Evolutionary conservation across 2,888 invertebrate genomes (phyloP).

Genomic region (Sipha maydis): DNA sequence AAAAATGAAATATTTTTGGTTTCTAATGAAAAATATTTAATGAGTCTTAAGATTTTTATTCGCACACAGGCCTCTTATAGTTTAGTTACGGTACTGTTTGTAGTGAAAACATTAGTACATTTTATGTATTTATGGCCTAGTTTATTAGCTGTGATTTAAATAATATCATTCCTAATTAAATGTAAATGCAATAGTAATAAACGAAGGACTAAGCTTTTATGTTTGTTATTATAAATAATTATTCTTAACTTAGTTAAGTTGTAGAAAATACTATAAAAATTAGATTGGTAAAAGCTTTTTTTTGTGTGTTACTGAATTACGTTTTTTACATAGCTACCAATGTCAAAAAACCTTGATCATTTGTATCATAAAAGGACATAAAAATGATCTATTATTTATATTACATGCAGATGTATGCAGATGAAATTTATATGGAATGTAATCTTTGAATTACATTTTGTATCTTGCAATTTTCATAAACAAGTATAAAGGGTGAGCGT

Average conservation of each 20-base stretch:
- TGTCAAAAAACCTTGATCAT: not conserved
- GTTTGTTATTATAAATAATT: not conserved
- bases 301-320: not conserved
- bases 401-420: not conserved
- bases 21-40: too few relatives aligned
- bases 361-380: conserved; percentile 16
- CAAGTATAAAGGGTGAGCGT: not conserved
- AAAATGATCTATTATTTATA: conserved; percentile 14
- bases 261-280: not conserved
- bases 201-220: too few relatives aligned
- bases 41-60: too few relatives aligned
- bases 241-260: not conserved
- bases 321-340: not conserved
- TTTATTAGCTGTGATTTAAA: too few relatives aligned
- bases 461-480: not conserved
- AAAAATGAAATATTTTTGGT: too few relatives aligned
- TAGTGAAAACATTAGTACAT: too few relatives aligned
- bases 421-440: not conserved
- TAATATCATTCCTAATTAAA: too few relatives aligned
- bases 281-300: conserved; percentile 2
- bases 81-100: too few relatives aligned
- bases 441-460: not conserved
- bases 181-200: too few relatives aligned
- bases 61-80: too few relatives aligned
- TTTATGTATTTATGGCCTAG: too few relatives aligned